These are phyloP conservation scores for Typhlomys cinereus DNA, from an alignment of 2,113 vertebrate genomes.

Conservation along the genomic window DNA sequence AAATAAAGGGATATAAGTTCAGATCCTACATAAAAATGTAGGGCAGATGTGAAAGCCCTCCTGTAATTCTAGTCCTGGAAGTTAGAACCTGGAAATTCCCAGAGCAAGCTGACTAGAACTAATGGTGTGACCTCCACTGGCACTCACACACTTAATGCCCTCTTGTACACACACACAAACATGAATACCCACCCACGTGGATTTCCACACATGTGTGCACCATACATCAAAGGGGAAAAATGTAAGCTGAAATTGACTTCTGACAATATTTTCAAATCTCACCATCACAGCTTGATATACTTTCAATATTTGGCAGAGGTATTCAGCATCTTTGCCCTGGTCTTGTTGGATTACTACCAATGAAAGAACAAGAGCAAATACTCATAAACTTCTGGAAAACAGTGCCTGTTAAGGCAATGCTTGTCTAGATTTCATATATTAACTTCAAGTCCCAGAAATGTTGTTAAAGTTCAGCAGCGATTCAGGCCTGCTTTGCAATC, in stretches of 20 bases:
- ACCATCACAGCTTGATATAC: constrained; percentile 31
- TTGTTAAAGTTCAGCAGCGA: background rate
- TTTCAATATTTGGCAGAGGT: constrained; percentile 46
- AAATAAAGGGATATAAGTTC: too few relatives aligned
- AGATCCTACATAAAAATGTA: too few relatives aligned
- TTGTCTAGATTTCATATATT: background rate
- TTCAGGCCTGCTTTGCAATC: background rate
- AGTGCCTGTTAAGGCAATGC: background rate
- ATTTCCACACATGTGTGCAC: too few relatives aligned
- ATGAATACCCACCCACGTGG: too few relatives aligned
- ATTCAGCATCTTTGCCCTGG: constrained; percentile 37
- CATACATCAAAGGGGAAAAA: too few relatives aligned
- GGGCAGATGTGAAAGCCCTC: too few relatives aligned
- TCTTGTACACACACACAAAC: too few relatives aligned
- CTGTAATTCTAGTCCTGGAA: too few relatives aligned
- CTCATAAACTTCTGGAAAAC: background rate
- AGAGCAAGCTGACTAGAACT: too few relatives aligned
- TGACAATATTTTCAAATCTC: background rate
- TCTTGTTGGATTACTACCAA: constrained; percentile 55
- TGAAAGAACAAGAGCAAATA: constrained; percentile 59
- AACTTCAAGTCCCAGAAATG: background rate
- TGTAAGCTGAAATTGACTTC: background rate
- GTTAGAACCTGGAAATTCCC: too few relatives aligned
- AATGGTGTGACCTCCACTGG: too few relatives aligned
- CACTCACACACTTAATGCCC: too few relatives aligned